phyloP scores from a whole-genome alignment of 2,797 vertebrate species.

The Taenioides sp. region DNA sequence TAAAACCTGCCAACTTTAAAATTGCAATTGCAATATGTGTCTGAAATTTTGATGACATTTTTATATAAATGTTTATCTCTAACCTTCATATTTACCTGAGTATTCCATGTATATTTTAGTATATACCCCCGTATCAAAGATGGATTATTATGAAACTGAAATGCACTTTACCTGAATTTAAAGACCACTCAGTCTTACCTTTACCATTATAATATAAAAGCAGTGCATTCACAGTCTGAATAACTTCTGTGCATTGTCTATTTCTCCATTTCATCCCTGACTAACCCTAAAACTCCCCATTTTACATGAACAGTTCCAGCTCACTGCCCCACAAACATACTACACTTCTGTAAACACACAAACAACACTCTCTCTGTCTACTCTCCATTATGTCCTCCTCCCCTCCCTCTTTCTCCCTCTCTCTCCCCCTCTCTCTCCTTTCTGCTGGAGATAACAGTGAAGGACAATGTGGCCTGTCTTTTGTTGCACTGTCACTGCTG shows the following conservation, averaged over 20 bases:
- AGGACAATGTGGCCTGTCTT: slow-evolving; percentile 67
- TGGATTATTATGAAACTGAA: background rate
- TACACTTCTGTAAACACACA: slow-evolving; percentile 41
- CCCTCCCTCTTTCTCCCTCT: slow-evolving; percentile 13
- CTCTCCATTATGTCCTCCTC: background rate
- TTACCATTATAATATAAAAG: background rate
- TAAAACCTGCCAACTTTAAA: background rate
- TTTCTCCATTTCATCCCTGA: slow-evolving; percentile 38
- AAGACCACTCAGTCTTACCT: background rate
- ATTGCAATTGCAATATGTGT: too few species aligned
- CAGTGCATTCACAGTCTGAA: background rate
- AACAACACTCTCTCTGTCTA: slow-evolving; percentile 44
- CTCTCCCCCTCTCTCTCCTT: slow-evolving; percentile 12
- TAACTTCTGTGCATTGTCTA: background rate
- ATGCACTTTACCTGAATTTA: background rate
- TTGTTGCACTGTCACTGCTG: slow-evolving; percentile 37
- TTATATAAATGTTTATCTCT: background rate
- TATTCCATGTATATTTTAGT: background rate
- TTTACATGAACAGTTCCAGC: slow-evolving; percentile 31
- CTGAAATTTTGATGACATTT: too few species aligned
- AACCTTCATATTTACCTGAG: background rate
- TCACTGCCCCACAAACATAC: slow-evolving; percentile 33
- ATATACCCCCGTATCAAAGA: background rate
- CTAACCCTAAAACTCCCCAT: slow-evolving; percentile 29
- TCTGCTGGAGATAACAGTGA: slow-evolving; percentile 39